Base-by-base conservation (phyloP, 2,888 invertebrate genomes). In the Hirtodrosophila cameraria region DNA sequence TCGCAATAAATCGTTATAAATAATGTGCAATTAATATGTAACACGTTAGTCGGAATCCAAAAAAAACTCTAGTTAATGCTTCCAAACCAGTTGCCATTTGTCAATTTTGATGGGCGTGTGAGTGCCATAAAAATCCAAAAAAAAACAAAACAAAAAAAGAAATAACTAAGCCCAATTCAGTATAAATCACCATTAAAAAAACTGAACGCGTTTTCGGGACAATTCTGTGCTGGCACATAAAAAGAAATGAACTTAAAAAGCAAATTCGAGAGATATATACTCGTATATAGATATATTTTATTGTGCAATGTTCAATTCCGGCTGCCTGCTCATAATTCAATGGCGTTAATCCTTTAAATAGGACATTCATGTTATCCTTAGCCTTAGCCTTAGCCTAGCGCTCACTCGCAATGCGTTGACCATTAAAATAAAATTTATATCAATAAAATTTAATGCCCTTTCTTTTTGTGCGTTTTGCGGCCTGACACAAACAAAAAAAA, bases 201-300 rank as follows among this genome's bases (percentile, higher is more conserved):
- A 70, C 64, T 52, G 41, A 68, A 52, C 79, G 76, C 83, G 86
- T 71, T 62, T 28, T 28, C 9, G n/a, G 36, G 43, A 52, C 62
- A 43, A 31, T 38, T 42, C 27, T 16, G 12, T 33, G 25, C 31
- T 38, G 53, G 73, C 79, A 86, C 89, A 90, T 90, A 89, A 90
- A 89, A 89, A 88, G 87, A 90, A 90, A 90, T 90, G 89, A 90
- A 89, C 89, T 90, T 89, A 88, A 90, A 89, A 88, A 84, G 73
- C 74, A 86, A 87, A 89, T 89, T 88, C 87, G 81, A 66, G 30
- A 48, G 52, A 42, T 66, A 30, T 58, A 30, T 43, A 11, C n/a
- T n/a, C n/a, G n/a, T 41, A 13, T 25, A 9, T 27, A 27, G 23
- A 20, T 27, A 76, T 66, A 87, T 86, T 89, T 87, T 88, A 88